Conservation (phyloP, 2,888 invertebrate genomes). For the Halictus quadricinctus region DNA sequence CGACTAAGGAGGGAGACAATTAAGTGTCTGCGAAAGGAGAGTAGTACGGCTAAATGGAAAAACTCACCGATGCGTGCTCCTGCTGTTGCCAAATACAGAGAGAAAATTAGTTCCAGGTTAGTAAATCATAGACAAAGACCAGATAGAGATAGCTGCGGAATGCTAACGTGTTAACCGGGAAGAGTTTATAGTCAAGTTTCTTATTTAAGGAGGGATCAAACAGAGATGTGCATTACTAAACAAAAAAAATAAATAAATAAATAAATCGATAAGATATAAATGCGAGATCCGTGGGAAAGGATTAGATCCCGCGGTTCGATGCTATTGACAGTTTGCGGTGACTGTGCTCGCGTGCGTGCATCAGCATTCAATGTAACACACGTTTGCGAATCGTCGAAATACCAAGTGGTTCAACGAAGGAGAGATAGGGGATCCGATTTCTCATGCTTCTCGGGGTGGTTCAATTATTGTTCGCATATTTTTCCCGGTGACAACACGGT, state of each 20-base stretch:
- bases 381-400: not conserved
- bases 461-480: slow-evolving; percentile 9
- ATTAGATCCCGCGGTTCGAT: not conserved
- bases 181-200: slow-evolving; percentile 35
- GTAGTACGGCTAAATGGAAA: slow-evolving; percentile 34
- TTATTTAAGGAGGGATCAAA: not conserved
- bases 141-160: slow-evolving; percentile 60
- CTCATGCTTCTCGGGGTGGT: slow-evolving; percentile 14
- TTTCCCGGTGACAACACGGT: not conserved
- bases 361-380: slow-evolving; percentile 1
- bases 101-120: slow-evolving; percentile 78
- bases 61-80: slow-evolving; percentile 83
- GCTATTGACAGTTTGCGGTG: not conserved
- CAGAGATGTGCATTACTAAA: not conserved
- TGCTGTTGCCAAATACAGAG: slow-evolving; percentile 77
- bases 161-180: slow-evolving; percentile 48
- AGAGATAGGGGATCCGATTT: not conserved
- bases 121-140: slow-evolving; percentile 70
- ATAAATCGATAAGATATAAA: not conserved
- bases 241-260: not conserved
- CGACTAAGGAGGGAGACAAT: not conserved
- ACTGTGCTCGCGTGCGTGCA: slow-evolving; percentile 28
- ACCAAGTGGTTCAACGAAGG: not conserved
- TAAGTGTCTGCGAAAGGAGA: not conserved
- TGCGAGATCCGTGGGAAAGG: not conserved